Evolutionary conservation across 2,888 invertebrate genomes (phyloP).

Genomic region (Dynastes tityus): DNA sequence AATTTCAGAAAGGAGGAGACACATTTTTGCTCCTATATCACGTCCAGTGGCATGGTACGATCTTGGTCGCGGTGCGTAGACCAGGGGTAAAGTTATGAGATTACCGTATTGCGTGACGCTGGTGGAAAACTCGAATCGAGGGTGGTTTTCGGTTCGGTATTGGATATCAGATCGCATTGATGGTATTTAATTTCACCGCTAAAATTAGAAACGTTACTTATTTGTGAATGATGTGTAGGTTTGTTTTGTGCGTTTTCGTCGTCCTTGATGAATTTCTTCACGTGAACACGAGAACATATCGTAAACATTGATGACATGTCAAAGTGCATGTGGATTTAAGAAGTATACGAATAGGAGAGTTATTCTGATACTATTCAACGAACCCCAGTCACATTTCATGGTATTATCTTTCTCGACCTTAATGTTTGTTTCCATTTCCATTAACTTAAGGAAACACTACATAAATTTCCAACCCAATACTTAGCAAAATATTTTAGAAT

Average conservation of each 20-base stretch:
- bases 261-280: slow-evolving; percentile 36
- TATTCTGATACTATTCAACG: slow-evolving; percentile 3
- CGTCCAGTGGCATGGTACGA: slow-evolving; percentile 44
- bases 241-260: slow-evolving; percentile 1
- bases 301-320: slow-evolving; percentile 23
- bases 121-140: slow-evolving; percentile 26
- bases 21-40: slow-evolving; percentile 51
- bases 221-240: slow-evolving; percentile 32
- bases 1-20: slow-evolving; percentile 49
- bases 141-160: slow-evolving; percentile 40
- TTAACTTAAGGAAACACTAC: slow-evolving; percentile 17
- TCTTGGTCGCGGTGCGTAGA: slow-evolving; percentile 39
- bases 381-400: slow-evolving; percentile 21
- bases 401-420: slow-evolving; percentile 1
- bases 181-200: slow-evolving; percentile 55
- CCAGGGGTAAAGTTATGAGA: slow-evolving; percentile 54
- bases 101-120: slow-evolving; percentile 55
- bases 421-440: slow-evolving; percentile 29
- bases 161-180: slow-evolving; percentile 55
- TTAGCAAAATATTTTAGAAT: not conserved
- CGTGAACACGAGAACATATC: slow-evolving; percentile 31
- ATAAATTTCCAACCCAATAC: slow-evolving; percentile 10
- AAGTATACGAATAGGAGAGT: slow-evolving; percentile 10
- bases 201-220: slow-evolving; percentile 25
- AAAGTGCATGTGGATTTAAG: not conserved